phyloP scores from a whole-genome alignment of 2,113 vertebrate species.

The Heterotilapia buettikoferi region DNA sequence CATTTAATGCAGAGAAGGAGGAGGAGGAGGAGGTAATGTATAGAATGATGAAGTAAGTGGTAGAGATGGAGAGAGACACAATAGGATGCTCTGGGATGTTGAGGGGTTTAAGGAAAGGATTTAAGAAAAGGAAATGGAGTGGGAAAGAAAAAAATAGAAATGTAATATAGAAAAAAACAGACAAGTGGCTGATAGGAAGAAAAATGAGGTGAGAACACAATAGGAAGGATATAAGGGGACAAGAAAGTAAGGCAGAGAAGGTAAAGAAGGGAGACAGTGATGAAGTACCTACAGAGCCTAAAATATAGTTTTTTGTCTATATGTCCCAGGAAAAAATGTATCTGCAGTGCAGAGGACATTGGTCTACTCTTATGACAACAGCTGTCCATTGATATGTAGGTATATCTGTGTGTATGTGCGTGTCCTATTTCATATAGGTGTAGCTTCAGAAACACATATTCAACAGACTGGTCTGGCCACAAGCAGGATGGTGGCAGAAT shows the following conservation, averaged over 20 bases:
- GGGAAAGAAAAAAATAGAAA: not conserved
- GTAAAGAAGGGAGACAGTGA: not conserved
- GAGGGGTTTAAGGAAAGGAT: conserved; percentile 12
- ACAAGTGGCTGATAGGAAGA: conserved; percentile 34
- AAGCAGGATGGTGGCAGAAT: conserved; percentile 30
- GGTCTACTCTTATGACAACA: conserved; percentile 61
- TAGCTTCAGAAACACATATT: not conserved
- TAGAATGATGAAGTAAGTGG: conserved; percentile 54
- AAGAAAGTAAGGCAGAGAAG: not conserved
- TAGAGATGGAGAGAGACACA: conserved; percentile 39
- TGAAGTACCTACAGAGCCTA: not conserved
- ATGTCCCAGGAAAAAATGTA: conserved; percentile 1
- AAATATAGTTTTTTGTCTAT: not conserved
- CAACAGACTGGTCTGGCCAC: not conserved
- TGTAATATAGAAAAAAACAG: conserved; percentile 15
- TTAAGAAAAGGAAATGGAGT: not conserved
- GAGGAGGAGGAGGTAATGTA: conserved; percentile 39
- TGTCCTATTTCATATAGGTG: not conserved
- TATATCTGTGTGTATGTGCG: not conserved
- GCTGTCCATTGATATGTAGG: conserved; percentile 39
- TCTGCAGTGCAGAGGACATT: conserved; percentile 67
- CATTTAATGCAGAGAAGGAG: conserved; percentile 17
- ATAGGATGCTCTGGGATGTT: conserved; percentile 42
- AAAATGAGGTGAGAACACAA: conserved; percentile 36
- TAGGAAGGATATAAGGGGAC: not conserved